Evolutionary conservation across 1,140 invertebrate genomes (phyloP).

Genomic region (Heliconius hermathena): DNA sequence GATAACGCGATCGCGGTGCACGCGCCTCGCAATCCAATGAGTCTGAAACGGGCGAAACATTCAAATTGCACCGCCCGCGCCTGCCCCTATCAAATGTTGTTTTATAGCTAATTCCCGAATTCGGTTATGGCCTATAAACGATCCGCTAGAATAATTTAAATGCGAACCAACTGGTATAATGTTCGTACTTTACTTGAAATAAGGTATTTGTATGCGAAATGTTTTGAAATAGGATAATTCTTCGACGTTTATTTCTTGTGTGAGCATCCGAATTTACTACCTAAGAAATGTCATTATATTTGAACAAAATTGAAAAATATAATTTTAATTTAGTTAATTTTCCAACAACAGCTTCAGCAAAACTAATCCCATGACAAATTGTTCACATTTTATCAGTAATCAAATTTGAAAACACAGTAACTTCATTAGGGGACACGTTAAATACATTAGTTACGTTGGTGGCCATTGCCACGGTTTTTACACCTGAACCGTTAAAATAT

Average conservation of each 20-base stretch:
- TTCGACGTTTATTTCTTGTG: conserved; percentile 68
- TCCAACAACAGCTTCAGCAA: not conserved
- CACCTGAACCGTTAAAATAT: conserved; percentile 71
- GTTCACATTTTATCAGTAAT: not conserved
- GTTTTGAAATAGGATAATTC: conserved; percentile 76
- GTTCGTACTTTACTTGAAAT: conserved; percentile 79
- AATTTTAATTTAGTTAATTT: not conserved
- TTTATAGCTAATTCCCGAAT: conserved; percentile 82
- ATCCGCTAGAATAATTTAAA: conserved; percentile 81
- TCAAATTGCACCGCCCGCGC: conserved; percentile 79
- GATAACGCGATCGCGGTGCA: conserved; percentile 56
- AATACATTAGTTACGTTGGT: conserved; percentile 68
- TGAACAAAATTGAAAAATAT: not conserved
- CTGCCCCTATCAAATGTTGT: conserved; percentile 80
- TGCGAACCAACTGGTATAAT: conserved; percentile 79
- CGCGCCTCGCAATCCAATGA: conserved; percentile 76
- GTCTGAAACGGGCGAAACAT: conserved; percentile 71
- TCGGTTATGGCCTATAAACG: conserved; percentile 82
- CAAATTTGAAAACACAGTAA: conserved; percentile 22
- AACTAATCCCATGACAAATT: not conserved
- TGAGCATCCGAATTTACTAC: not conserved
- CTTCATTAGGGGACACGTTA: conserved; percentile 51
- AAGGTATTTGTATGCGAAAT: conserved; percentile 82
- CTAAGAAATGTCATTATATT: not conserved
- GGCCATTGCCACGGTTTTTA: conserved; percentile 52